Evolutionary conservation across 2,113 vertebrate species (phyloP), one percentile per base, ranked within the genome.

Genomic region (Chitala chitala): DNA sequence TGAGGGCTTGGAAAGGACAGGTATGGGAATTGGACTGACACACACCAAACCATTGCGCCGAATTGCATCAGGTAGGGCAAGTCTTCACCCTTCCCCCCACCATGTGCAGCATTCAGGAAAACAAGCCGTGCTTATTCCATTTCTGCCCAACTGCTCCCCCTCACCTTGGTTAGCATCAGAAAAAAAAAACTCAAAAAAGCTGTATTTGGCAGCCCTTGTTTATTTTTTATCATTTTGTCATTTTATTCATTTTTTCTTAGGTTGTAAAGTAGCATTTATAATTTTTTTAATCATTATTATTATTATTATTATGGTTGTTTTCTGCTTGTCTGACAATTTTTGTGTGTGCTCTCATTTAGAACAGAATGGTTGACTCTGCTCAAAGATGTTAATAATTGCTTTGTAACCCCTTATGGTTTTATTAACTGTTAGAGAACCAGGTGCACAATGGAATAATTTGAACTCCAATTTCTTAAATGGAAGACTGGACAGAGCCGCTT

Each of bases 41-140:
- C 76, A 83, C 84, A 82, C 76, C 77, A 82, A 86, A 88, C 83
- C 81, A 82, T 91, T 91, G 86, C 89, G 5, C 69, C 82, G 85
- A 83, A 72, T 92, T 92, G 90, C 91, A 84, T 92, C 90, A 92
- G 90, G 88, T 86, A 83, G 80, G 74, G 40, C 51, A 63, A 6
- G 31, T 20, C 59, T 3, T 29, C 31, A 29, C 59, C 1, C 59
- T 6, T 33, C 58, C 58, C 26, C 6, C 59, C 33, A 63, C 59
- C 59, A 29, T 20, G 29, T 20, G 75, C 78, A 84, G 85, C 75
- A 74, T 79, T 73, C 83, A 78, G 85, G 80, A 89, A 91, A 89
- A 87, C 88, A 91, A 92, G 89, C 88, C 84, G 74, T 87, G 86
- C 84, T 92, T 89, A 91, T 91, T 86, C 89, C 90, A 92, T 92